Evolutionary conservation across 2,888 invertebrate genomes (phyloP), one percentile per base, ranked within the genome.

Genomic region (Merodon equestris): DNA sequence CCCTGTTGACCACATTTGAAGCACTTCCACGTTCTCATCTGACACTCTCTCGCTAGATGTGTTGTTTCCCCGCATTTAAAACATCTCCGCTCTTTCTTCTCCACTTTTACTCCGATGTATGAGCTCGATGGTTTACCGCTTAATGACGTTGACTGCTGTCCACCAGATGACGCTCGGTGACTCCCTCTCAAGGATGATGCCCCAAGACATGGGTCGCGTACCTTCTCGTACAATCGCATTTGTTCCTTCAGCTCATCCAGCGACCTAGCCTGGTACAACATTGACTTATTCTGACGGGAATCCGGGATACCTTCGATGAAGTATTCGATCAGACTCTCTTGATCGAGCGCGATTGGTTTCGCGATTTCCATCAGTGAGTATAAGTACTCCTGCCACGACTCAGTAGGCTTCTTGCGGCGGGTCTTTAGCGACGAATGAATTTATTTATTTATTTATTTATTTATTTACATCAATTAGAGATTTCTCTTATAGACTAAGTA

Each of bases 321-420:
- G 51, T 81, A 81, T 5, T 64, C 60, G 0, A 76, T 68, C 34
- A 75, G 18, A 15, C 76, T 81, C 12, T 53, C 48, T 1, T 77
- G 73, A 42, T 77, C 77, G 1, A 77, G n/a, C 10, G 54, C n/a
- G 12, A 81, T 67, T 18, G 70, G 40, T 19, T 61, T 75, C 1
- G 47, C 75, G 1, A 79, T 63, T 18, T 81, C 70, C 47, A 66
- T 66, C 9, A 81, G 34, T 1, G 38, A 27, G 10, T 81, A 75
- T 7, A 81, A 34, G 44, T 73, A 76, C 18, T 73, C 60, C 0
- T 19, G 27, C 9, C 45, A 54, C 1, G 66, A 68, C 71, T 74
- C 66, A 1, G 45, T 36, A 12, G 54, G 40, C 17, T 67, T 66
- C 45, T 81, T 74, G 5, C 56, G 53, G 10, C 71, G 57, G 47